A percentile compares a stretch with the other conserved stretches of the same genome.
phyloP scores from a whole-genome alignment of 2,888 invertebrate species.

The Autographa gamma region DNA sequence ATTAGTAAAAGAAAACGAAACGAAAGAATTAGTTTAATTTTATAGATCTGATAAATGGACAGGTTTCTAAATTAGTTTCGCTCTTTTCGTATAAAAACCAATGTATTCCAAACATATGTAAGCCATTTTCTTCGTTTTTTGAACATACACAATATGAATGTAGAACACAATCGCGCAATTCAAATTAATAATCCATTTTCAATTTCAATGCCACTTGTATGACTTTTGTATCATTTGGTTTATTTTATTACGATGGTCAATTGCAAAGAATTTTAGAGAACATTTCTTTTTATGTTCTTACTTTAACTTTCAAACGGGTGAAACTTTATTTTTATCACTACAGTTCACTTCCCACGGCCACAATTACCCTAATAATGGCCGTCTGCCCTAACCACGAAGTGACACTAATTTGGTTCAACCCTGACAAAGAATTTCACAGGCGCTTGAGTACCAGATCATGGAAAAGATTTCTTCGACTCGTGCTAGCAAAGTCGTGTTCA shows the following conservation, averaged over 20 bases:
- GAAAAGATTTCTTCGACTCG: neutral
- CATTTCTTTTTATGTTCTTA: conserved; percentile 1
- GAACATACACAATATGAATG: conserved; percentile 29
- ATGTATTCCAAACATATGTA: conserved; percentile 20
- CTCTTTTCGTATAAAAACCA: neutral
- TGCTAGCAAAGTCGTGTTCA: neutral
- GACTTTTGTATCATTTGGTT: conserved; percentile 16
- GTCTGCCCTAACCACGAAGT: conserved; percentile 5
- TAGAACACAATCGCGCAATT: conserved; percentile 21
- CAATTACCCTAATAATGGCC: conserved; percentile 42
- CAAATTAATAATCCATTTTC: conserved; percentile 24
- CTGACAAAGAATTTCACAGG: neutral
- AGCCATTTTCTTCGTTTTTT: conserved; percentile 22
- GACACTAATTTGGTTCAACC: conserved; percentile 2
- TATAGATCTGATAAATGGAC: neutral
- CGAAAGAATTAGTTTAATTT: neutral
- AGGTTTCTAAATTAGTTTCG: neutral
- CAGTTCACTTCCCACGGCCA: conserved; percentile 1
- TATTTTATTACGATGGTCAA: conserved; percentile 6
- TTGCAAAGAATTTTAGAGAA: neutral
- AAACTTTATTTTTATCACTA: conserved; percentile 8
- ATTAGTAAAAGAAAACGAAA: neutral
- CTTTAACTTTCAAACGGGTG: conserved; percentile 5
- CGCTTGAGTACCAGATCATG: neutral
- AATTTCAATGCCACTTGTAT: conserved; percentile 20